phyloP scores from a whole-genome alignment of 2,113 vertebrate species.

The Thamnophis sirtalis region DNA sequence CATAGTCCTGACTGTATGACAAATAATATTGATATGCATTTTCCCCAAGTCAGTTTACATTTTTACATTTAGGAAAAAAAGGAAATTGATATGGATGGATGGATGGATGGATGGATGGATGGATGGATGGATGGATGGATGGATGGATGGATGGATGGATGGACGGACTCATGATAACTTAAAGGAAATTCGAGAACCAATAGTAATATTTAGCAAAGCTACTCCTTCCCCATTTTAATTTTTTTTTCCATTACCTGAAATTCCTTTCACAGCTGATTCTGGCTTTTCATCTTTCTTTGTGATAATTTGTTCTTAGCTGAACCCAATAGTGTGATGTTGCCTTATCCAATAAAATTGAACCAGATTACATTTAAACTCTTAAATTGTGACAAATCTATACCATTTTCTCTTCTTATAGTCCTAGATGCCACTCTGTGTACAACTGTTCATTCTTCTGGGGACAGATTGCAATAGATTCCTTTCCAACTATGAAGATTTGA shows the following conservation, averaged over 20 bases:
- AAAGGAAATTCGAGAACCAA: not conserved
- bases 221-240: not conserved
- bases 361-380: not conserved
- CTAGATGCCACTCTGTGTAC: not conserved
- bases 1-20: not conserved
- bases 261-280: not conserved
- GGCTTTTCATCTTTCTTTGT: not conserved
- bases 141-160: not conserved
- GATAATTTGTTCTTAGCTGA: not conserved
- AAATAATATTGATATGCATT: not conserved
- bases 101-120: too few relatives aligned
- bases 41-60: conserved; percentile 19
- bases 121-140: too few relatives aligned
- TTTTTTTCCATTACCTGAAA: not conserved
- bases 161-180: not conserved
- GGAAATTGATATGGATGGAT: not conserved
- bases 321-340: not conserved
- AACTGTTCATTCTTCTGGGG: not conserved
- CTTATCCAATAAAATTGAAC: not conserved
- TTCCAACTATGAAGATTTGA: not conserved
- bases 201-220: not conserved
- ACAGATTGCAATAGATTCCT: not conserved
- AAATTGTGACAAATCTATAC: not conserved
- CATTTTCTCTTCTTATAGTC: not conserved
- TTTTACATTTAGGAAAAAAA: conserved; percentile 20